phyloP scores from a whole-genome alignment of 2,797 vertebrate genomes.

The Schizopygopsis malacanthus region DNA sequence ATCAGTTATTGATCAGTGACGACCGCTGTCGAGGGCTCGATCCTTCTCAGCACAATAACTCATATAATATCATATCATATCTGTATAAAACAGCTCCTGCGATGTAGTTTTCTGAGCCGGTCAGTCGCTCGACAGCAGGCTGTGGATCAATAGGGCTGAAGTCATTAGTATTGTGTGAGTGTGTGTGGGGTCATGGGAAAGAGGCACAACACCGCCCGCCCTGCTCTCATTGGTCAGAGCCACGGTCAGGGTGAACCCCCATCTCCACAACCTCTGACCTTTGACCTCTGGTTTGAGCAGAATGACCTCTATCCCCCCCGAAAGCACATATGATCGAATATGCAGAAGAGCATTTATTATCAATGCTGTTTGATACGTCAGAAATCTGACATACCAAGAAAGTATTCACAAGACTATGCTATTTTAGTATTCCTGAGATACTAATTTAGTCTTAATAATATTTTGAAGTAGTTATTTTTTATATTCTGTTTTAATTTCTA shows the following conservation, averaged over 20 bases:
- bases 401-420: not conserved
- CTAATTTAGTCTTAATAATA: not conserved
- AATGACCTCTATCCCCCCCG: not conserved
- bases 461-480: not conserved
- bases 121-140: constrained; percentile 58
- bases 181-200: constrained; percentile 74
- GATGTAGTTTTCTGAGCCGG: not conserved
- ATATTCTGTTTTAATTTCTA: no score
- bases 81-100: not conserved
- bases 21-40: constrained; percentile 58
- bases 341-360: not conserved
- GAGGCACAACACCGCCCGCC: constrained; percentile 57
- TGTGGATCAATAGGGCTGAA: constrained; percentile 73
- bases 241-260: constrained; percentile 57
- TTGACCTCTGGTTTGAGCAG: not conserved
- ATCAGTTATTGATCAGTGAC: constrained; percentile 76
- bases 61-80: not conserved
- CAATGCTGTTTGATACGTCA: not conserved
- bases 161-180: constrained; percentile 81
- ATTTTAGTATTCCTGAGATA: not conserved
- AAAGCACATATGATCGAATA: constrained; percentile 17
- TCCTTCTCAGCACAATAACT: constrained; percentile 21
- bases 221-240: constrained; percentile 67
- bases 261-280: constrained; percentile 70
- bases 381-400: no score